Evolutionary conservation across 2,113 vertebrate genomes (phyloP).

Genomic region (Elaphurus davidianus): DNA sequence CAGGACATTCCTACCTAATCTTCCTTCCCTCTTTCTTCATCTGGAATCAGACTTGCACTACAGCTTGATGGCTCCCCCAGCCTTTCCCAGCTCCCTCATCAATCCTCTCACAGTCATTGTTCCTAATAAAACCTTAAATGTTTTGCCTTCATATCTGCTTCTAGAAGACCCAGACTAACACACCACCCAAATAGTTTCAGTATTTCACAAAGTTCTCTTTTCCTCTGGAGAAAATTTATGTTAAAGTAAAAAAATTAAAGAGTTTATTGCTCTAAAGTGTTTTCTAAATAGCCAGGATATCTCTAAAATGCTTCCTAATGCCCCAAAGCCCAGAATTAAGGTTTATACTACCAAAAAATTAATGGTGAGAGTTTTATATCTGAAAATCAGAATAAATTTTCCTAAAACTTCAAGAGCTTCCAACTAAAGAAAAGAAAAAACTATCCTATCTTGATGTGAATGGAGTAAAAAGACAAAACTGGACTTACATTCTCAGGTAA

Average conservation of each 20-base stretch:
- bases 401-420: slow-evolving; percentile 27
- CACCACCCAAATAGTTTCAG: not conserved
- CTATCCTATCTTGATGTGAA: not conserved
- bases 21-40: not conserved
- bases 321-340: not conserved
- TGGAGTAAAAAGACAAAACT: not conserved
- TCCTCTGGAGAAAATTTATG: not conserved
- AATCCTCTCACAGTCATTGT: not conserved
- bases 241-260: slow-evolving; percentile 35
- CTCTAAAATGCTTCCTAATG: not conserved
- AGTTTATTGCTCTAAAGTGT: not conserved
- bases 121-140: not conserved
- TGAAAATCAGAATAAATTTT: slow-evolving; percentile 6
- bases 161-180: not conserved
- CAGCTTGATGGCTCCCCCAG: not conserved
- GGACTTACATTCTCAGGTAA: slow-evolving; percentile 94
- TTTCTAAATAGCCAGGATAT: not conserved
- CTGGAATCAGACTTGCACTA: not conserved
- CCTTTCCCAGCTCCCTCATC: not conserved
- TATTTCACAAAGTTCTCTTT: not conserved
- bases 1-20: not conserved
- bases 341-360: not conserved
- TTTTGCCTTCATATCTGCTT: slow-evolving; percentile 12
- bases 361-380: not conserved
- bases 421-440: not conserved